Percentiles rank a stretch among this genome's conserved stretches.
These are phyloP conservation scores for Probaryconus sp. DNA, from an alignment of 1,140 invertebrate genomes.

Conservation along the genomic window DNA sequence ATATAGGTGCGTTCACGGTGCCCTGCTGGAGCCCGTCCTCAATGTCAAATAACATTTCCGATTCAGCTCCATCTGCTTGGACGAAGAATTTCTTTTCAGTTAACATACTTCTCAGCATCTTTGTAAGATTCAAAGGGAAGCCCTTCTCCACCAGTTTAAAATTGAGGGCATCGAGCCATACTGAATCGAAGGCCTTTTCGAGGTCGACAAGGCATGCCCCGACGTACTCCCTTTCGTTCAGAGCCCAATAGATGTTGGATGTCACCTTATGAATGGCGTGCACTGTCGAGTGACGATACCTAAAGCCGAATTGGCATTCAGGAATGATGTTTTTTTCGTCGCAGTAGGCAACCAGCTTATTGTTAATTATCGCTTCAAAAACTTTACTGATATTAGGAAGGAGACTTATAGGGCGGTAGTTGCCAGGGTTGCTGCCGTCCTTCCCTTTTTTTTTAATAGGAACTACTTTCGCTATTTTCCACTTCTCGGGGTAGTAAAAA, in stretches of 20 bases:
- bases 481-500: slow-evolving; percentile 3
- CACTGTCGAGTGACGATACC: neutral
- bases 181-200: too few relatives aligned
- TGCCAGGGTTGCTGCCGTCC: neutral
- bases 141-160: neutral
- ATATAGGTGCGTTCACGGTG: slow-evolving; percentile 7
- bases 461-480: slow-evolving; percentile 1
- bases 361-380: slow-evolving; percentile 17
- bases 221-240: neutral
- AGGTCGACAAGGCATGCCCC: neutral
- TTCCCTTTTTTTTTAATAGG: slow-evolving; percentile 12
- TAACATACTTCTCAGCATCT: too few relatives aligned
- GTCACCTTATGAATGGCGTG: neutral
- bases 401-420: slow-evolving; percentile 12
- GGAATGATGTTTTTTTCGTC: slow-evolving; percentile 3
- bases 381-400: slow-evolving; percentile 6
- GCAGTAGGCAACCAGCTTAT: neutral
- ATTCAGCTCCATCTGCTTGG: too few relatives aligned
- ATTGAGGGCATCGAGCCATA: neutral
- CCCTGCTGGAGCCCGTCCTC: neutral
- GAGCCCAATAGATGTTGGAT: neutral
- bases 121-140: too few relatives aligned
- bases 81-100: too few relatives aligned
- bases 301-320: slow-evolving; percentile 9
- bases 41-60: too few relatives aligned